Evolutionary conservation across 1,140 invertebrate species (phyloP), one percentile per base, ranked within the genome.

Genomic region (Rhagoletis zephyria): DNA sequence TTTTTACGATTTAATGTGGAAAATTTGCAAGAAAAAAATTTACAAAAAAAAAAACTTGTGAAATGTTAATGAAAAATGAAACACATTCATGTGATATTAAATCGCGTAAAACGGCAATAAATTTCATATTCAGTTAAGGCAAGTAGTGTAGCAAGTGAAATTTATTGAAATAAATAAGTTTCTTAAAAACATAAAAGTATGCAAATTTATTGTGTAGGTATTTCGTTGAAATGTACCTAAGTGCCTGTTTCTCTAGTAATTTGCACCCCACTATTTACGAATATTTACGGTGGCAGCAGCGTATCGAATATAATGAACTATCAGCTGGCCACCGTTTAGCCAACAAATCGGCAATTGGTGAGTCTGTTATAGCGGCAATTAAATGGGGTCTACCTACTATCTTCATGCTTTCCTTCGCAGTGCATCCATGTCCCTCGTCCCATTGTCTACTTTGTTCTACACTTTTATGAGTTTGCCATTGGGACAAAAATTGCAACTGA

Each of bases 381-480:
- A 81, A 81, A 81, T 56, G 74, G n/a, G 7, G 30, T 10, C 14
- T 74, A 40, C 45, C 40, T 45, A 74, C 45, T 56, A 51, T 30
- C 74, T 81, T 7, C 16, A 6, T 30, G 30, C 2, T 14, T 81
- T 48, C n/a, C 45, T 81, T 30, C 30, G 30, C 30, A 30, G 45
- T 2, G 2, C 5, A 56, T 10, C 2, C 51, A 81, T 4, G 0
- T 19, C 16, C 74, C 48, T 7, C 48, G 48, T 42, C 48, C 6
- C 48, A 30, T 74, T 48, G n/a, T 63, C 12, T 30, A n/a, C 74
- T 51, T 81, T 81, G 48, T 56, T 12, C 45, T 81, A 7, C 48
- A 56, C 9, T 81, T 81, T 81, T 81, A 81, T 56, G 74, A 81
- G 48, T 81, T 81, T 51, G 48, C 48, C 74, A 56, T 81, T 81